These are phyloP conservation scores for Clepsis dumicolana DNA, from an alignment of 2,888 invertebrate genomes.

Conservation along the genomic window DNA sequence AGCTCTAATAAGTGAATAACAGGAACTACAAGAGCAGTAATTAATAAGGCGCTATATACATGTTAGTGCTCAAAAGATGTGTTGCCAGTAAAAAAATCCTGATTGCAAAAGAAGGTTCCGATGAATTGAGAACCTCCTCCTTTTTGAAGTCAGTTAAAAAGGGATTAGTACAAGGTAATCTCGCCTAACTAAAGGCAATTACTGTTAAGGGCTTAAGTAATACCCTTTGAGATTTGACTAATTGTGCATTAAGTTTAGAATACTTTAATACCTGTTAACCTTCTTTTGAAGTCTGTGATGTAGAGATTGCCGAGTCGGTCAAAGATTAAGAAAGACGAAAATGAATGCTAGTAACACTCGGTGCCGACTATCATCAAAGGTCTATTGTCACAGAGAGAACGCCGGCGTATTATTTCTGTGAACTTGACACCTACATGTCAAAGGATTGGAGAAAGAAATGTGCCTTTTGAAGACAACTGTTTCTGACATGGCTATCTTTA, in stretches of 20 bases:
- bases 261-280: conserved; percentile 29
- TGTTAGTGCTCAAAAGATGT: too few relatives aligned
- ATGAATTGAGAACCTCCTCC: too few relatives aligned
- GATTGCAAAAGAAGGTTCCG: too few relatives aligned
- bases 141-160: too few relatives aligned
- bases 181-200: conserved; percentile 60
- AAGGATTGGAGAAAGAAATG: neutral
- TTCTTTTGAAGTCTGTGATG: conserved; percentile 16
- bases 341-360: neutral
- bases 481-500: neutral
- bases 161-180: conserved; percentile 56
- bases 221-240: conserved; percentile 51
- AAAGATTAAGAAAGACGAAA: neutral
- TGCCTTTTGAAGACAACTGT: neutral
- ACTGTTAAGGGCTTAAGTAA: conserved; percentile 60
- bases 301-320: neutral
- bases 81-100: too few relatives aligned
- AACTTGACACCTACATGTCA: neutral
- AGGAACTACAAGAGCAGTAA: too few relatives aligned
- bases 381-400: neutral
- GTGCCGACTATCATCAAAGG: neutral
- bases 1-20: too few relatives aligned
- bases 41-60: too few relatives aligned
- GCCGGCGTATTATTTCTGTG: neutral
- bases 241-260: conserved; percentile 37